Evolutionary conservation across 2,797 vertebrate genomes (phyloP), one percentile per base, ranked within the genome.

Genomic region (Cynodonichthys magdalenae): DNA sequence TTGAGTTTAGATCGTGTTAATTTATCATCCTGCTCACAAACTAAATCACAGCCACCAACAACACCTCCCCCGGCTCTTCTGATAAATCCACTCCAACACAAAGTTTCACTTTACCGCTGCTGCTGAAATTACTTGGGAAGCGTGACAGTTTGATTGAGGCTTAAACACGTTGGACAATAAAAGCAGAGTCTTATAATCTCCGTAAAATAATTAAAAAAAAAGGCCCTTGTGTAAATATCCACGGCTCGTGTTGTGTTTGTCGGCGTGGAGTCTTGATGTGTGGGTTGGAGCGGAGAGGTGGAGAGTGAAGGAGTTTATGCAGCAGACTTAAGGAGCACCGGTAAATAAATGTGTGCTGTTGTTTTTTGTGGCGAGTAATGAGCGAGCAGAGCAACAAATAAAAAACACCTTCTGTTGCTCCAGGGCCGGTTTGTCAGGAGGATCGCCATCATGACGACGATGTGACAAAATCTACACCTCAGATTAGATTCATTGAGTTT

Each of bases 1-100:
- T 66, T 63, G 74, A 75, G 75, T 74, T 81, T 79, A 74, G 73
- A 70, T 39, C 47, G 3, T 71, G 75, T 70, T 75, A 27, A 79
- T 79, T 83, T 29, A 75, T 77, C 71, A 65, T 74, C 70, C 54
- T 39, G 67, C 66, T 60, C 74, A 31, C 46, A 55, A 47, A 61
- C 65, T 15, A 50, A 66, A 49, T 55, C 74, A 3, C 19, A 64
- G 28, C 47, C 0, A 53, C n/a, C 24, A 39, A 1, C 51, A 53
- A 59, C 64, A 45, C n/a, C 55, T 29, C 14, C 0, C 20, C 42
- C 3, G 17, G 24, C 47, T 15, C 50, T 1, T 5, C 67, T 12
- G 66, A 14, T 50, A 15, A 1, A 36, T 20, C 55, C 9, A 11
- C 60, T 10, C 15, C 2, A 45, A 72, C 59, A 14, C 1, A 29